Evolutionary conservation across 2,113 vertebrate species (phyloP).

Genomic region (Anser brachyrhynchus): DNA sequence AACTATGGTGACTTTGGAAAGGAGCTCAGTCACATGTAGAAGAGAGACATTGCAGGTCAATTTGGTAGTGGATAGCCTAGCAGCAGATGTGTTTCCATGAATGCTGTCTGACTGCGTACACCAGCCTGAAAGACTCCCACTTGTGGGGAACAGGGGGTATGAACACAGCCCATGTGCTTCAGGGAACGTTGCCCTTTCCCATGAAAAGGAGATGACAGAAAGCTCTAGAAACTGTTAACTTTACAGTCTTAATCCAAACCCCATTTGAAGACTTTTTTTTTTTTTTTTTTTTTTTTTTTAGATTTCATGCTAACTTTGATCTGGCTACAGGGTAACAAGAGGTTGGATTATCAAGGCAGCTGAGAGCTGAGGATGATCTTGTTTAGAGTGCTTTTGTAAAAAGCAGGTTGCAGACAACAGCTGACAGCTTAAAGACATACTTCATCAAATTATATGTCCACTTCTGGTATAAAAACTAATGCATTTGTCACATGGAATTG

Average conservation of each 20-base stretch:
- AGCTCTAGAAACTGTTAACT: not conserved
- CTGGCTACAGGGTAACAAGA: not conserved
- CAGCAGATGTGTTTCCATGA: not conserved
- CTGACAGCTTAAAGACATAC: constrained; percentile 30
- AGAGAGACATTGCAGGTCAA: not conserved
- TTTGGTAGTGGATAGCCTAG: not conserved
- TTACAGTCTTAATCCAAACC: not conserved
- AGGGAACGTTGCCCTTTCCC: not conserved
- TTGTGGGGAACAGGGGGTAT: not conserved
- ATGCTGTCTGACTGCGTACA: not conserved
- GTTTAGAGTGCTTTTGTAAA: constrained; percentile 8
- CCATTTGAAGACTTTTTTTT: not conserved
- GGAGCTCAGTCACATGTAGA: not conserved
- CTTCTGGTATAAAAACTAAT: constrained; percentile 58
- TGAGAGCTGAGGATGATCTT: not conserved
- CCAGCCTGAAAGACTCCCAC: not conserved
- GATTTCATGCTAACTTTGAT: not conserved
- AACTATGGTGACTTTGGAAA: not conserved
- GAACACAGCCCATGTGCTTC: not conserved
- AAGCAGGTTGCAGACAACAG: constrained; percentile 14
- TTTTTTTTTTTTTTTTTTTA: too few species aligned
- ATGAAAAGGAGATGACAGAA: not conserved
- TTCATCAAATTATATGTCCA: constrained; percentile 36
- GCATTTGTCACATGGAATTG: constrained; percentile 68
- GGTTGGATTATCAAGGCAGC: not conserved